Evolutionary conservation across 2,888 invertebrate species (phyloP).

Genomic region (Myopa tessellatipennis): DNA sequence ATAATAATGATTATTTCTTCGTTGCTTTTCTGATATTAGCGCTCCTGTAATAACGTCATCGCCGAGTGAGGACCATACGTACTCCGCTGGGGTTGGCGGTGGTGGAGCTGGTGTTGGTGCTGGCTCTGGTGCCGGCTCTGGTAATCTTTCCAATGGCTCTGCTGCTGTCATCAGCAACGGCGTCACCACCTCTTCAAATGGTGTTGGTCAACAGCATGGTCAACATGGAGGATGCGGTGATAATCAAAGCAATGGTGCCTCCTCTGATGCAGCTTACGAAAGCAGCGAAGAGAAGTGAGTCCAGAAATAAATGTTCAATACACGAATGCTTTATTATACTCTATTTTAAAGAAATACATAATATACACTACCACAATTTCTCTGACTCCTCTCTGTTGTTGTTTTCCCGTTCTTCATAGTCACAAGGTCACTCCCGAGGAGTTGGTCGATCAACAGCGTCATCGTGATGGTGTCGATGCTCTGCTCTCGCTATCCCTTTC

Average conservation of each 20-base stretch:
- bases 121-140: conserved; percentile 66
- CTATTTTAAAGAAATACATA: too few species aligned
- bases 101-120: conserved; percentile 55
- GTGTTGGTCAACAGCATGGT: conserved; percentile 43
- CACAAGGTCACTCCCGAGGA: conserved; percentile 68
- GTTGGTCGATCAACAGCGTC: conserved; percentile 77
- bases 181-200: conserved; percentile 40
- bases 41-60: conserved; percentile 82
- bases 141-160: conserved; percentile 54
- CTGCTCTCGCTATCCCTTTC: conserved; percentile 81
- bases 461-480: conserved; percentile 84
- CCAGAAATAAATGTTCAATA: background rate
- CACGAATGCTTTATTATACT: background rate
- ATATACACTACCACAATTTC: too few species aligned
- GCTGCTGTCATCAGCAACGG: conserved; percentile 54
- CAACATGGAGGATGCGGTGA: conserved; percentile 51
- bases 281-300: conserved; percentile 71
- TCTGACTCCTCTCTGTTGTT: conserved; percentile 12
- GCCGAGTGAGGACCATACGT: conserved; percentile 94
- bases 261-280: conserved; percentile 73
- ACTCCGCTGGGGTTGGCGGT: conserved; percentile 74
- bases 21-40: conserved; percentile 46
- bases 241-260: conserved; percentile 68
- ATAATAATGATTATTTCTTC: too few species aligned
- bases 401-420: conserved; percentile 47